Base-by-base conservation (phyloP, 2,113 vertebrate species). In the Poeciliopsis turrubarensis region DNA sequence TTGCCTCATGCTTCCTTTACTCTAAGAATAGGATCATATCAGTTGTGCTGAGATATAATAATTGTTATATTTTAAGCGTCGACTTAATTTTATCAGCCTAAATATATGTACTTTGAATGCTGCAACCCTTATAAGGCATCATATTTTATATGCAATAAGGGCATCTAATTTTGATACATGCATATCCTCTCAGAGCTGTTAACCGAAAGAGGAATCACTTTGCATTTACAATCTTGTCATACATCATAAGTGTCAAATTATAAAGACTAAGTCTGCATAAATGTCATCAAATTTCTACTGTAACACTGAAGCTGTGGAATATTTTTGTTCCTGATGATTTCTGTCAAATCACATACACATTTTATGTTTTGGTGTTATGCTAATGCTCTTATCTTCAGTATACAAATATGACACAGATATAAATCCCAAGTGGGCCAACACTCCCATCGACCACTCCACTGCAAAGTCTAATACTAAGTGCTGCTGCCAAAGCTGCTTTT, bases 261-360 rank as follows among this genome's bases (percentile, higher is more conserved):
- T 3, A 69, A 65, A 71, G 63, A 73, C 34, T 62, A 15, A 4
- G 4, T 51, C 70, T 70, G 17, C 64, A 37, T 80, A 72, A 44
- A 44, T 87, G 88, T 90, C 85, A 76, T 78, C 68, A 88, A 87
- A 90, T 90, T 79, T 86, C 80, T 64, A 44, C 84, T 65, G 82
- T 72, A 80, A 68, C 83, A 83, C 44, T 80, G 66, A 22, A 80
- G 75, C 89, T 78, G 65, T 51, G 65, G 67, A 78, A 67, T 86
- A 71, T 87, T 82, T 80, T 68, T 78, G 68, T 7, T 65, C 19
- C 64, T 29, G 41, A 67, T 74, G 13, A 82, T 73, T 44, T 74
- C 15, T 0, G 8, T 34, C 77, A 73, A 65, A 14, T 17, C 15
- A 17, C 5, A 5, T 64, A 54, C 61, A 61, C 29, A 22, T 73